These are phyloP conservation scores for Cotesia chilonis DNA, from an alignment of 1,140 invertebrate species.

Conservation along the genomic window DNA sequence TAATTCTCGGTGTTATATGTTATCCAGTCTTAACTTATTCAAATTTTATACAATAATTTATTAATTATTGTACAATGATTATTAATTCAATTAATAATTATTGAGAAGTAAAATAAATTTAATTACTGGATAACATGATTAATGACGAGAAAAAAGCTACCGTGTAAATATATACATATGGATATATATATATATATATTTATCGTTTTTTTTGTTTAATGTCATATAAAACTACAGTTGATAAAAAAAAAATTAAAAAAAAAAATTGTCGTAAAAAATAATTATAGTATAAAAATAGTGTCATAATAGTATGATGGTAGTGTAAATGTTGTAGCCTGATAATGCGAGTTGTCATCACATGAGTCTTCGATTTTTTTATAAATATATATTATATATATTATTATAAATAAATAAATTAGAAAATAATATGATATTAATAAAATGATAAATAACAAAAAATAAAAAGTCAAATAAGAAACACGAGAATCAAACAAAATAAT, in stretches of 20 bases:
- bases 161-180: constrained; percentile 40
- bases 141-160: constrained; percentile 21
- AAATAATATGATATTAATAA: constrained; percentile 45
- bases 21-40: background rate
- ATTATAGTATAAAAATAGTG: constrained; percentile 44
- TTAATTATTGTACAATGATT: background rate
- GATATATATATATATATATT: constrained; percentile 37
- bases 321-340: constrained; percentile 46
- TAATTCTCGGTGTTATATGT: background rate
- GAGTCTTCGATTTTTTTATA: constrained; percentile 51
- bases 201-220: constrained; percentile 39
- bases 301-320: constrained; percentile 49
- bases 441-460: constrained; percentile 35
- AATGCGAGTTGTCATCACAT: constrained; percentile 45
- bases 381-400: constrained; percentile 38
- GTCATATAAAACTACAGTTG: constrained; percentile 36
- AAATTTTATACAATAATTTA: constrained; percentile 18
- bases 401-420: constrained; percentile 30
- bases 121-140: constrained; percentile 23
- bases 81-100: background rate
- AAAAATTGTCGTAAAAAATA: constrained; percentile 18
- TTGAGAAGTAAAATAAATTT: background rate
- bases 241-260: background rate
- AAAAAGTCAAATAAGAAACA: background rate
- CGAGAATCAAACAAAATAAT: too few species aligned